These are phyloP conservation scores for Hymenopus coronatus DNA, from an alignment of 2,888 invertebrate species.

Conservation along the genomic window DNA sequence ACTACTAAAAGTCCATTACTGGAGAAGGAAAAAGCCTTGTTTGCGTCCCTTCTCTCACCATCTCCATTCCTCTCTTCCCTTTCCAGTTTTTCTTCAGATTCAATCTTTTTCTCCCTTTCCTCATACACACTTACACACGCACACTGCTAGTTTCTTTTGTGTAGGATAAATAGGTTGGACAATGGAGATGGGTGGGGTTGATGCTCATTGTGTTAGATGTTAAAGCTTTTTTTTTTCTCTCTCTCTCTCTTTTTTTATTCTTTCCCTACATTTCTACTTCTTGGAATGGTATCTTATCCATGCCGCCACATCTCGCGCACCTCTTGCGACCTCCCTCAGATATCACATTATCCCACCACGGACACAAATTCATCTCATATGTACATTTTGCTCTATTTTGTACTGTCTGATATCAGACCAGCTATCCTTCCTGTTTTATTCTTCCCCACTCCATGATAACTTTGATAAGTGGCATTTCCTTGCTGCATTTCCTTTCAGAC, in stretches of 20 bases:
- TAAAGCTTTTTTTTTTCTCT: background rate
- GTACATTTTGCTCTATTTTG: background rate
- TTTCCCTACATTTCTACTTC: background rate
- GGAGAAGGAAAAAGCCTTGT: background rate
- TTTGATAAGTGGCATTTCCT: background rate
- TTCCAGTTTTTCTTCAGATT: background rate
- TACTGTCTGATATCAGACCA: background rate
- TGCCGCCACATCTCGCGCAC: background rate
- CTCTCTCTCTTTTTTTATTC: background rate
- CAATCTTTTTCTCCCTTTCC: background rate
- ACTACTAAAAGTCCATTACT: slow-evolving; percentile 4
- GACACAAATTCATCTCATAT: background rate
- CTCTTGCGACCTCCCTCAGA: background rate
- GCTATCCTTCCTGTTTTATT: background rate
- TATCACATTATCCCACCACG: background rate
- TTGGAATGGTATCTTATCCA: background rate
- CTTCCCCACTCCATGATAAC: background rate
- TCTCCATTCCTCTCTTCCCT: background rate
- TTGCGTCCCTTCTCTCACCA: background rate
- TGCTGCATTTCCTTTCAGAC: background rate
- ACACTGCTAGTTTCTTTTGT: background rate
- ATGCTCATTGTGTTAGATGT: background rate
- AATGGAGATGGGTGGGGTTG: background rate
- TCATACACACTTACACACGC: background rate
- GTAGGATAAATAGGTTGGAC: slow-evolving; percentile 6